Conservation (phyloP, 92 coral and sea anemone genomes). For the Parazoanthus atlanticus region DNA sequence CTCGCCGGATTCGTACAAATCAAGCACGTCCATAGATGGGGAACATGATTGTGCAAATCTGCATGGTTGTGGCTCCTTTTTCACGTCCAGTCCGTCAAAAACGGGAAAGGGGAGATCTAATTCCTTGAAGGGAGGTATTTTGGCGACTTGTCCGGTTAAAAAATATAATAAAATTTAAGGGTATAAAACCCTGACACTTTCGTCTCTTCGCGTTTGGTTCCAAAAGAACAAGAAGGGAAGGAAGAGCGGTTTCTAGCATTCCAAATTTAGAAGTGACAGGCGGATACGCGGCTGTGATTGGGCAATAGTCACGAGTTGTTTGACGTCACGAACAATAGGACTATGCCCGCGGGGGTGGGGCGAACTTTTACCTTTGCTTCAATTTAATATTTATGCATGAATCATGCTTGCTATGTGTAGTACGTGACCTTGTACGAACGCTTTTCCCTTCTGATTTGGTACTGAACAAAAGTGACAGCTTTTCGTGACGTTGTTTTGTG, state of each 20-base stretch:
- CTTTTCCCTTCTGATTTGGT: slow-evolving; percentile 4
- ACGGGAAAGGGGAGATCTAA: slow-evolving; percentile 97
- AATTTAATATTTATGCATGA: slow-evolving; percentile 27
- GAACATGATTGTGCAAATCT: slow-evolving; percentile 69
- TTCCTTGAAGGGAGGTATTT: slow-evolving; percentile 99
- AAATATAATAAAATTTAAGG: slow-evolving; percentile 74
- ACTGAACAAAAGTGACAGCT: slow-evolving; percentile 28
- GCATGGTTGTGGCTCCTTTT: slow-evolving; percentile 78
- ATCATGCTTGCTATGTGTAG: too few species aligned
- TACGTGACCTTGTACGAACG: slow-evolving; percentile 8
- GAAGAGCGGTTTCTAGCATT: slow-evolving; percentile 53
- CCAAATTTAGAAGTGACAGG: slow-evolving; percentile 45
- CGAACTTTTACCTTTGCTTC: background rate
- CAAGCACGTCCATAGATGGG: slow-evolving; percentile 84
- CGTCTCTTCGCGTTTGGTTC: slow-evolving; percentile 71
- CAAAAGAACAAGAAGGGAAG: slow-evolving; percentile 48
- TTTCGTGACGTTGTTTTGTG: slow-evolving; percentile 5
- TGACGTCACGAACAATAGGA: slow-evolving; percentile 35
- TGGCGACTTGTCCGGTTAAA: slow-evolving; percentile 99
- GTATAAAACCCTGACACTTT: slow-evolving; percentile 78
- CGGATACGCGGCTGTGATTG: slow-evolving; percentile 31
- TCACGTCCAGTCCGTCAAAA: slow-evolving; percentile 95
- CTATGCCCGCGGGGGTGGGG: slow-evolving; percentile 38
- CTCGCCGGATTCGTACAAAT: slow-evolving; percentile 84
- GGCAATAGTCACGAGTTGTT: slow-evolving; percentile 43